Percentiles rank a stretch among this genome's conserved stretches.
phyloP scores from a whole-genome alignment of 2,113 vertebrate species.

The Otolemur garnettii region DNA sequence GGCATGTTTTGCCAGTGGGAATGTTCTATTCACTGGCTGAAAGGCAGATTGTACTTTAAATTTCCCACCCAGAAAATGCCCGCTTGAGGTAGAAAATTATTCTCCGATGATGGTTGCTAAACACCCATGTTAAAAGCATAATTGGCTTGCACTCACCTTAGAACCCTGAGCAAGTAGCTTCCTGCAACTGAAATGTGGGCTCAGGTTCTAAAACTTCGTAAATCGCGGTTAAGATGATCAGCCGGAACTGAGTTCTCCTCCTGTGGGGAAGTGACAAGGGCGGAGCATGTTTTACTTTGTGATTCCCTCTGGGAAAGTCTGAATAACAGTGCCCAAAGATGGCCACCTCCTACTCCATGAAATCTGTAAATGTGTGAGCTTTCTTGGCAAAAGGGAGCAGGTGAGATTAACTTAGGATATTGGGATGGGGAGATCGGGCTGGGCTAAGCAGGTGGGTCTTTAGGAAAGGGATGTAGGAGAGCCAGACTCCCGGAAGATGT shows the following conservation, averaged over 20 bases:
- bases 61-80: background rate
- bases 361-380: background rate
- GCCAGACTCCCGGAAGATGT: background rate
- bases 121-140: background rate
- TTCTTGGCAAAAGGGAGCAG: background rate
- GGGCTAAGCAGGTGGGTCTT: no score
- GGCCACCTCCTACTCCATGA: background rate
- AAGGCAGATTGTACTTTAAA: background rate
- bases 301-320: background rate
- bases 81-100: background rate
- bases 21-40: background rate
- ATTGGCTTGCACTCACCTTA: background rate
- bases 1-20: background rate
- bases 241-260: rapidly evolving
- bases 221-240: no score
- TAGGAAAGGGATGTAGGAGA: background rate
- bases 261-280: background rate
- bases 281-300: background rate
- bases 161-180: background rate
- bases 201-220: background rate
- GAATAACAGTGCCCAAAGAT: background rate
- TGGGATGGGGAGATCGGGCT: no score
- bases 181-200: rapidly evolving
- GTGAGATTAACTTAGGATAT: background rate
- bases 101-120: background rate